Base-by-base conservation (phyloP, 2,797 vertebrate genomes). In the Argentina silus region DNA sequence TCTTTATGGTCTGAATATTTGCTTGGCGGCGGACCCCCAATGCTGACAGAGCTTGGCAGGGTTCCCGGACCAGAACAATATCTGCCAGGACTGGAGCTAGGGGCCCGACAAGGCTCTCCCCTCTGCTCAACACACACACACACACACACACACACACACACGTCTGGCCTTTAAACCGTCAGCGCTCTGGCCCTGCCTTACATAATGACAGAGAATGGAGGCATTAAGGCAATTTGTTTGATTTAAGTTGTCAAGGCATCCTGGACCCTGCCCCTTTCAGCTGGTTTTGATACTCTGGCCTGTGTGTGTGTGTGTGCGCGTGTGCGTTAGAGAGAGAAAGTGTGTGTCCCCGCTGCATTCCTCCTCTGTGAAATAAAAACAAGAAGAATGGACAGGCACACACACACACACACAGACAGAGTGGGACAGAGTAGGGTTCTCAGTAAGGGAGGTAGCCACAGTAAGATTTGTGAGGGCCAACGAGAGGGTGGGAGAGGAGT, bases 191-290 rank as follows among this genome's bases (percentile, higher is more conserved):
- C 85, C 83, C 66, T 75, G 85, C 85, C 86, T 90, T 89, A 86
- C 89, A 90, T 91, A 92, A 93, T 92, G 89, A 91, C 88, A 88
- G 85, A 90, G 90, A 90, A 92, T 92, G 89, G 89, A 91, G 89
- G 89, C 89, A 92, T 93, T 92, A 92, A 87, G 86, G 88, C 90
- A 92, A 91, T 93, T 92, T 92, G 91, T 92, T 92, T 92, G 88
- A 92, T 92, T 93, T 90, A 92, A 89, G 83, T 89, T 92, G 91
- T 93, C 91, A 90, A 89, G 88, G 74, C 72, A 53, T 83, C 75
- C 82, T 85, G 85, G 88, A 90, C 86, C 74, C 85, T 84, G 84
- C 76, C 81, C 83, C 75, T 83, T 76, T 90, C 91, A 91, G 89
- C 90, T 91, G 90, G 87, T 90, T 91, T 90, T 87, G 85, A 92